These are phyloP conservation scores for Sinocyclocheilus maitianheensis DNA, from an alignment of 2,113 vertebrate genomes.

Conservation along the genomic window DNA sequence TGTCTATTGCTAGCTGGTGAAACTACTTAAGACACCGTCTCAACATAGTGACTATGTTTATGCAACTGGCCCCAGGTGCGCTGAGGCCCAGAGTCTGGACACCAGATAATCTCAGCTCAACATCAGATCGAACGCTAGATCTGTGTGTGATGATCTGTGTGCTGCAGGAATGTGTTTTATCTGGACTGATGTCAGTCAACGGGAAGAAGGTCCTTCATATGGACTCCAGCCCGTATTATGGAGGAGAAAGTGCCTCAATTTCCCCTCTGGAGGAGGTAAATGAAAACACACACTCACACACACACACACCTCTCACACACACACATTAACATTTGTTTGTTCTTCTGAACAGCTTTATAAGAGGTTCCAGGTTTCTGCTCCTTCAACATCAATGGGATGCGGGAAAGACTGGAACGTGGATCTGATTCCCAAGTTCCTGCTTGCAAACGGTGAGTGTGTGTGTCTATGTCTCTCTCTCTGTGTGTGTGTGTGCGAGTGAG, in stretches of 20 bases:
- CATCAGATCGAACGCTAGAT: too few relatives aligned
- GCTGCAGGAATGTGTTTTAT: conserved; percentile 78
- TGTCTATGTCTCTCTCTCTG: background rate
- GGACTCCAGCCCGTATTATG: conserved; percentile 75
- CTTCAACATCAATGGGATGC: too few relatives aligned
- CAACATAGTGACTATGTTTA: too few relatives aligned
- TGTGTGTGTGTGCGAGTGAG: background rate
- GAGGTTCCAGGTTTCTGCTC: conserved; percentile 63
- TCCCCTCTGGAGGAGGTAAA: conserved; percentile 73
- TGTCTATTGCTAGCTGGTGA: too few relatives aligned
- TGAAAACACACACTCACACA: too few relatives aligned
- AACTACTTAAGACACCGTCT: too few relatives aligned
- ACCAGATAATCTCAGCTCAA: too few relatives aligned
- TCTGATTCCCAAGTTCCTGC: conserved; percentile 78
- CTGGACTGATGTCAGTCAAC: conserved; percentile 74
- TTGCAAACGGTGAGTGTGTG: conserved; percentile 68
- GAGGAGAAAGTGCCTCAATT: conserved; percentile 75
- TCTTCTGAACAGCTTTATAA: conserved; percentile 70
- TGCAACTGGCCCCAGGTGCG: too few relatives aligned
- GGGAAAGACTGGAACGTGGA: conserved; percentile 80
- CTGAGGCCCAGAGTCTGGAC: too few relatives aligned
- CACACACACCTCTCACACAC: conserved; percentile 13
- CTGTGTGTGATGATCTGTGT: background rate
- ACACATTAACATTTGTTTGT: background rate
- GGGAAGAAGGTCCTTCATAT: conserved; percentile 82